Base-by-base conservation (phyloP, 1,140 invertebrate species). In the Popillia japonica region DNA sequence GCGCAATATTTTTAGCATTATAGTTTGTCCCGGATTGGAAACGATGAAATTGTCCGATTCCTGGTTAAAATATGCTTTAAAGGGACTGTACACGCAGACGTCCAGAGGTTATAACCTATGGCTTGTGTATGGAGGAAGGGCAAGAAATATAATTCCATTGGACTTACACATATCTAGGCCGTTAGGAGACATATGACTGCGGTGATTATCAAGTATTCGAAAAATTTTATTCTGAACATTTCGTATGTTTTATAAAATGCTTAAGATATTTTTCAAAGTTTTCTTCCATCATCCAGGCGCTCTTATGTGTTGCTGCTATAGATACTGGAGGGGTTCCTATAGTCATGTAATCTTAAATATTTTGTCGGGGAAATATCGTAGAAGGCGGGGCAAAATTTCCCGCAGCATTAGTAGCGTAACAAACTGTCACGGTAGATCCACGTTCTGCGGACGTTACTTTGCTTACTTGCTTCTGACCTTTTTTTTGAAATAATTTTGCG, bases 131-230 rank as follows among this genome's bases (percentile, higher is more conserved):
- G 68, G 68, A 20, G 68, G 68, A 72, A 72, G 27, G 17, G 68
- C 6, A 22, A 72, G 68, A 72, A 72, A 9, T 72, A 72, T 11
- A 72, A 72, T 72, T 72, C 68, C 68, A 34, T 34, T 72, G 68
- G 68, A 72, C 68, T 72, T 72, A 72, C 68, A 72, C 7, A 55
- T 55, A 55, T 55, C 48, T 55, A 55, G 48, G 48, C 48, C 48
- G 48, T 55, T 55, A 55, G 48, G 48, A 55, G 48, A 55, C 48
- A 55, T 55, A 20, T 55, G 48, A 55, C 48, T 55, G 11, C 17
- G 7, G 17, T n/a, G 48, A 55, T 55, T 55, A 55, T 55, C 48
- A 20, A 55, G 48, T 55, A 55, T 55, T 55, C 2, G 48, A 2
- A 55, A 55, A 55, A 55, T 55, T 55, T 55, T 55, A 55, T 55